Evolutionary conservation across 1,140 invertebrate genomes (phyloP), one percentile per base, ranked within the genome.

Genomic region (Atta texana): DNA sequence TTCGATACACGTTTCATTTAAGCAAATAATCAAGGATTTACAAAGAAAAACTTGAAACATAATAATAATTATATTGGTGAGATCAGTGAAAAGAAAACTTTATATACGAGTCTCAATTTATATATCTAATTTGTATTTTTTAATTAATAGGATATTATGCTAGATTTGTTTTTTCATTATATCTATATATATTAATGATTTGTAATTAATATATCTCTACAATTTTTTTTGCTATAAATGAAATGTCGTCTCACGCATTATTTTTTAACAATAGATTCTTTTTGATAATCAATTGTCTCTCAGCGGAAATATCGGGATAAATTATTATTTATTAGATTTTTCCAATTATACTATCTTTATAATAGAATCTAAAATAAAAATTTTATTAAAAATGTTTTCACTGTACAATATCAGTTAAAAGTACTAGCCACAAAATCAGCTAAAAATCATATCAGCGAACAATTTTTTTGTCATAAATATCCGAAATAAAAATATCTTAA

Each of bases 21-120:
- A 88, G 71, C 55, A 21, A 53, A 84, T 69, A 69, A 85, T 88
- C 80, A 81, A 74, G 51, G 66, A 89, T 89, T 89, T 71, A 69
- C 63, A 44, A 10, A 57, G 76, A 59, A 59, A 88, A 76, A 76
- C 55, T 59, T 59, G 86, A 69, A 88, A 80, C 72, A 49, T 7
- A 44, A 7, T 39, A 39, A 39, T 10, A 44, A 3, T 18, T 21
- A 28, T 88, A 88, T 74, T 72, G 49, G 81, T 61, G 57, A 88
- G 85, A 88, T 71, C 34, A 28, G 7, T 44, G n/a, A 77, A 78
- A 82, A 89, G 28, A 49, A 74, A 72, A 89, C 69, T 8, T 64
- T 51, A 59, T 49, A 16, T 64, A 87, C 80, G 74, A 86, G 55
- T 61, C n/a, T 88, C 14, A 68, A 66, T 69, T 88, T 74, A 88